These are phyloP conservation scores for Conchocele bisecta DNA, from an alignment of 2,888 invertebrate species.

Conservation along the genomic window DNA sequence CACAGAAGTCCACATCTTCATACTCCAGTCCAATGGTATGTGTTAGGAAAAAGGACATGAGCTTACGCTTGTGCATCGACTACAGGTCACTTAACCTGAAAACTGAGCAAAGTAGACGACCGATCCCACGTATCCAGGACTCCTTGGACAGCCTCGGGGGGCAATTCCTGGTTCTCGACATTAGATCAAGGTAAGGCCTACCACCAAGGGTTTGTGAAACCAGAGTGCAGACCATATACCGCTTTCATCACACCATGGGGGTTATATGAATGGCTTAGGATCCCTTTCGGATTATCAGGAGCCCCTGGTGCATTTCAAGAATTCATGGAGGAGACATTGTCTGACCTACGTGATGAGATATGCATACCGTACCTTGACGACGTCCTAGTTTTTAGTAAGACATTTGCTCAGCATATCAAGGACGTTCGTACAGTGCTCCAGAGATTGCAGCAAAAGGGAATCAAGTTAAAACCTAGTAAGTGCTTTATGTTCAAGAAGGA, in stretches of 20 bases:
- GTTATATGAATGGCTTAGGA: constrained; percentile 39
- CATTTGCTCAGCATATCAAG: constrained; percentile 24
- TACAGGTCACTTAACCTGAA: constrained; percentile 41
- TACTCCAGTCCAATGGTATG: constrained; percentile 54
- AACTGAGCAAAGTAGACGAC: constrained; percentile 26
- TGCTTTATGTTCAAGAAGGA: constrained; percentile 24
- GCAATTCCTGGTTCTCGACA: constrained; percentile 42
- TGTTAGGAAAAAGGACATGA: constrained; percentile 49
- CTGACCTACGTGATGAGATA: constrained; percentile 21
- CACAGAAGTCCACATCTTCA: constrained; percentile 19
- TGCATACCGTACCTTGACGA: constrained; percentile 45
- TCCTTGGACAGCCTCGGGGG: constrained; percentile 39
- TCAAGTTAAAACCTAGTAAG: constrained; percentile 46
- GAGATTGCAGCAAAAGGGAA: constrained; percentile 11
- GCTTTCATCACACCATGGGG: constrained; percentile 48
- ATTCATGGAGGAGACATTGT: constrained; percentile 28
- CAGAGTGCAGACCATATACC: constrained; percentile 36
- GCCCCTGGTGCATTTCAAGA: constrained; percentile 26
- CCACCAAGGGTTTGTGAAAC: constrained; percentile 50
- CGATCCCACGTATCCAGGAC: constrained; percentile 55
- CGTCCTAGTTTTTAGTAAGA: constrained; percentile 14
- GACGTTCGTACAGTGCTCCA: constrained; percentile 23
- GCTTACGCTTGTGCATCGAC: constrained; percentile 49
- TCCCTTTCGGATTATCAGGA: constrained; percentile 32
- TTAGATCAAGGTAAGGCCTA: constrained; percentile 56